Conservation (phyloP, 2,113 vertebrate genomes). For the Thryonomys swinderianus region DNA sequence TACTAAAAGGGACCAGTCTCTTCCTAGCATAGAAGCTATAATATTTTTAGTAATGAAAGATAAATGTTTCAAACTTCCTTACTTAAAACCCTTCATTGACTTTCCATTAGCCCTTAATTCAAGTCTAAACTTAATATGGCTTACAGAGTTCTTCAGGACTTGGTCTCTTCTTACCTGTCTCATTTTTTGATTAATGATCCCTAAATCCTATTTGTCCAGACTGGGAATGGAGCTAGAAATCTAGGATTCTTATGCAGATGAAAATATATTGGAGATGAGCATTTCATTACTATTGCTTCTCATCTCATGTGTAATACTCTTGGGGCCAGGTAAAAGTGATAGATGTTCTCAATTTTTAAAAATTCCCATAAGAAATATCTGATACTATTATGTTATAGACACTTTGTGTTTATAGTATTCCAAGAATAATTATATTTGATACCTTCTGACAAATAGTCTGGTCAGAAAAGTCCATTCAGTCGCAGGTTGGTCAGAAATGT, state of each 20-base stretch:
- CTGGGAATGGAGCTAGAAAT: conserved; percentile 2
- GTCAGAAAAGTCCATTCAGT: not conserved
- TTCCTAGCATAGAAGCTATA: conserved; percentile 60
- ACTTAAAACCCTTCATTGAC: conserved; percentile 54
- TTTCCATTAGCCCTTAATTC: conserved; percentile 65
- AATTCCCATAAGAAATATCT: not conserved
- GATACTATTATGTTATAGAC: not conserved
- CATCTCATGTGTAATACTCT: not conserved
- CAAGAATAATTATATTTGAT: conserved; percentile 49
- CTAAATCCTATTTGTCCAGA: conserved; percentile 45
- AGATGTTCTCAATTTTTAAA: not conserved
- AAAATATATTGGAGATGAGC: not conserved
- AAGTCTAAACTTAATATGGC: conserved; percentile 43
- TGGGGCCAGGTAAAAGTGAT: not conserved
- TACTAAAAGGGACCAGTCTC: conserved; percentile 18
- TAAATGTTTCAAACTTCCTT: conserved; percentile 67
- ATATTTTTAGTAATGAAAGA: conserved; percentile 74
- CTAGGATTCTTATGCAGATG: conserved; percentile 24
- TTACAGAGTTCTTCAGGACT: conserved; percentile 23
- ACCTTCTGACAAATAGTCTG: not conserved
- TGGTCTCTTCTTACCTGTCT: conserved; percentile 29
- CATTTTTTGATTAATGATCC: conserved; percentile 55
- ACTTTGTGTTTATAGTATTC: not conserved
- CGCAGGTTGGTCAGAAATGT: not conserved
- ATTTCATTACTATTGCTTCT: conserved; percentile 54